Base-by-base conservation (phyloP, 1,140 invertebrate species). In the Drosophila nebulosa region DNA sequence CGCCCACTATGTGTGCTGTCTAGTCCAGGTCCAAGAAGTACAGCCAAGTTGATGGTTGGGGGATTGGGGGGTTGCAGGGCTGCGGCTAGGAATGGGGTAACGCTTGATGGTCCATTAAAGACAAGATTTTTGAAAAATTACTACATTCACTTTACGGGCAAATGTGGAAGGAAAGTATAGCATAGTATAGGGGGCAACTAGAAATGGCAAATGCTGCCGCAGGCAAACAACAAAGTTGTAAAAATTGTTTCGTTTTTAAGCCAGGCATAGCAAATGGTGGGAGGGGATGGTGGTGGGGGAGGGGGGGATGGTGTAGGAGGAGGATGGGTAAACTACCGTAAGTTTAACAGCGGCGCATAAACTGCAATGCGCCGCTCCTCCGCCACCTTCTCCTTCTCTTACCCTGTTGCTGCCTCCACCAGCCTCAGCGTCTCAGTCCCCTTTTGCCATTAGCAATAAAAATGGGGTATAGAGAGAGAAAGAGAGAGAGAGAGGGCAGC, bases 111-210 rank as follows among this genome's bases (percentile, higher is more conserved):
- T 90, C 88, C 88, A 90, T 90, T 90, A 90, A 90, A 90, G 85
- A 88, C 88, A 90, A 90, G 88, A 90, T 90, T 90, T 86, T 85
- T 88, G 71, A 81, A 90, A 90, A 90, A 88, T 86, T 88, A 88
- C 83, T 74, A 71, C 80, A 85, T 73, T 84, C 65, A 77, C 64
- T 84, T 84, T 84, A 84, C 76, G 42, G 51, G 56, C 51, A 26
- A 24, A 14, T 26, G 27, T 5, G 39, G 27, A 0, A 22, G 36
- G 36, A 18, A 21, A n/a, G 4, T 10, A 46, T 30, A 3, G 24
- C 30, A 32, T 32, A 26, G 58, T 6, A 30, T 21, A 6, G 52
- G 22, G 32, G 30, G 67, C 66, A 85, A 84, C 83, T 83, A 88
- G 84, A 83, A 89, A 83, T 68, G 67, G 69, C 70, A 55, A 68